Base-by-base conservation (phyloP, 1,140 invertebrate genomes). In the Arctopsyche grandis region DNA sequence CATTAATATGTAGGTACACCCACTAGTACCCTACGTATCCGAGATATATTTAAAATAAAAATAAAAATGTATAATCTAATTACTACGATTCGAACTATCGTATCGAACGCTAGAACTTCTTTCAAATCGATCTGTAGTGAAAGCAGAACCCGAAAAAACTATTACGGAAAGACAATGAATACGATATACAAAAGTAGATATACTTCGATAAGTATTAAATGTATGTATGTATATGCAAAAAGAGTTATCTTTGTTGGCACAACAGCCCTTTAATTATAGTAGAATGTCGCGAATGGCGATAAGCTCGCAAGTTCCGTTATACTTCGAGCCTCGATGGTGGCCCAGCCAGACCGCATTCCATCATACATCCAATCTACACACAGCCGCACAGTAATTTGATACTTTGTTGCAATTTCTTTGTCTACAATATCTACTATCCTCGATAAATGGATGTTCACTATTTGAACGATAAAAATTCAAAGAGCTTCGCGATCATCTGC, bases 341-440 rank as follows among this genome's bases (percentile, higher is more conserved):
- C 58, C 74, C 74, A 76, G 38, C 74, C 52, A 22, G 74, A 76
- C 74, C 74, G 74, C 74, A 76, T 76, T 76, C 74, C 74, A 76
- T 76, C 74, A 76, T 76, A 76, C 58, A 58, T 76, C 74, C 56
- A 74, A 74, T 74, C 70, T 24, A 16, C n/a, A 16, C 22, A 74
- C n/a, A 16, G 70, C n/a, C 70, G 46, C 44, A 52, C 70, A 38
- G 70, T 74, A 74, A 74, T 74, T 74, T 74, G 70, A 74, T 74
- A 74, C 70, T 74, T 74, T 74, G 19, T 74, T 74, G 70, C 70
- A 74, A 74, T 74, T 74, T 74, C 70, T 74, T 74, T 74, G 70
- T 74, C 70, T 74, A 74, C 10, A 74, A 29, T 16, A 21, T 66
- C 22, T 66, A 21, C 16, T 66, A 52, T 52, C 48, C 16, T 52